Evolutionary conservation across 1,140 invertebrate genomes (phyloP).

Genomic region (Anagrus nilaparvatae): DNA sequence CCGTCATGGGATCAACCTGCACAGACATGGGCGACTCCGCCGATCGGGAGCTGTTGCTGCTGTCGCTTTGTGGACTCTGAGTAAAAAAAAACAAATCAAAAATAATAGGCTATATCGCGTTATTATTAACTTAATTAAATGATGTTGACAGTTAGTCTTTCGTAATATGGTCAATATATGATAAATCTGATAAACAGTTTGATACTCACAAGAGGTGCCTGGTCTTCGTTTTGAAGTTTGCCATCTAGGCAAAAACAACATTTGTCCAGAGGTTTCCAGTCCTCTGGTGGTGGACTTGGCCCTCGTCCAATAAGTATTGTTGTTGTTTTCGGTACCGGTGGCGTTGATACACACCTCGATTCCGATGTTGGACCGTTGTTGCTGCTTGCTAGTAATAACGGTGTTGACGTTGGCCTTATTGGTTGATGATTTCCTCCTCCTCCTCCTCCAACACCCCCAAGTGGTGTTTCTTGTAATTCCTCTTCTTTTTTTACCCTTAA

Average conservation of each 20-base stretch:
- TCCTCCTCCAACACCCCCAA: constrained; percentile 22
- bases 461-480: constrained; percentile 34
- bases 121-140: too few species aligned
- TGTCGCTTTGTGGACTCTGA: constrained; percentile 43
- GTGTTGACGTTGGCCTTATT: constrained; percentile 21
- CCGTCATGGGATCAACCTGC: constrained; percentile 48
- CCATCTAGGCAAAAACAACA: constrained; percentile 82
- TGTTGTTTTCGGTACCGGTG: constrained; percentile 24
- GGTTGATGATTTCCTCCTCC: constrained; percentile 14
- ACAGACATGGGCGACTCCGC: constrained; percentile 43
- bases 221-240: constrained; percentile 53
- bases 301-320: constrained; percentile 24
- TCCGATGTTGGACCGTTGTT: constrained; percentile 24
- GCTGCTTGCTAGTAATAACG: constrained; percentile 14
- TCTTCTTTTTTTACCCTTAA: constrained; percentile 41
- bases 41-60: constrained; percentile 42
- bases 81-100: constrained; percentile 8
- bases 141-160: neutral
- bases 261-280: constrained; percentile 76
- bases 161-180: too few species aligned
- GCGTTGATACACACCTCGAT: constrained; percentile 17
- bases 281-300: constrained; percentile 49
- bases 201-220: constrained; percentile 46
- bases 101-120: too few species aligned
- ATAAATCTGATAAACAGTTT: too few species aligned